phyloP scores from a whole-genome alignment of 2,113 vertebrate species.

The Xenus cinereus region DNA sequence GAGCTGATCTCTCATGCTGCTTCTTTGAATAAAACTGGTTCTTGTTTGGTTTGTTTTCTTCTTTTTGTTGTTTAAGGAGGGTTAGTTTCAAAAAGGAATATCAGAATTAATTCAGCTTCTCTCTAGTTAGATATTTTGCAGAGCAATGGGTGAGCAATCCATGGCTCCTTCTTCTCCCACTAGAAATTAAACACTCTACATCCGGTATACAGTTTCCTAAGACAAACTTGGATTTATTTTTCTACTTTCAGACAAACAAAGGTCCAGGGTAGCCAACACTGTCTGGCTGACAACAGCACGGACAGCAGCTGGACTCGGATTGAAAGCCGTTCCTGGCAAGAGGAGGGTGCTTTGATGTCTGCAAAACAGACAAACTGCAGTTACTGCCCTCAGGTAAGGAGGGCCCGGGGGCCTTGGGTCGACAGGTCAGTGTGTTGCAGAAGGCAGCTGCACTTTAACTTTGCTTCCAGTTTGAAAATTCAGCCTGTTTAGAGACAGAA shows the following conservation, averaged over 20 bases:
- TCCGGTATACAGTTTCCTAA: neutral
- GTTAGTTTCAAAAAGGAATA: neutral
- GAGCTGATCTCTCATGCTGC: neutral
- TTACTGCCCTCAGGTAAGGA: accelerated
- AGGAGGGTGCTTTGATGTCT: neutral
- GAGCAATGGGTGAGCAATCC: neutral
- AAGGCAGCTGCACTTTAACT: neutral
- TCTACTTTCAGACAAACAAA: neutral
- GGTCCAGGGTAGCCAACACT: neutral
- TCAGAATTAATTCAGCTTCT: neutral
- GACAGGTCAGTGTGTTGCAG: accelerated
- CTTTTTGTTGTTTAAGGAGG: neutral
- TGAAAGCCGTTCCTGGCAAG: neutral
- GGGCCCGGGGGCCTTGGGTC: accelerated
- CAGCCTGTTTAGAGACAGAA: neutral
- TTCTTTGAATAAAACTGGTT: neutral
- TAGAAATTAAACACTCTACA: neutral
- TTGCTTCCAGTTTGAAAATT: neutral
- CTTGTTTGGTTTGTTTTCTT: neutral
- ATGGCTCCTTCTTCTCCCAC: neutral
- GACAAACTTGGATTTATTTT: neutral
- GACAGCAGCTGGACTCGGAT: accelerated
- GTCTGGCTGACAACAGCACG: accelerated
- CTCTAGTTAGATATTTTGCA: neutral
- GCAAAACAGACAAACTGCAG: neutral